Percentiles rank a stretch among this genome's conserved stretches.
These are phyloP conservation scores for Drosophila falleni DNA, from an alignment of 2,888 invertebrate genomes.

Conservation along the genomic window DNA sequence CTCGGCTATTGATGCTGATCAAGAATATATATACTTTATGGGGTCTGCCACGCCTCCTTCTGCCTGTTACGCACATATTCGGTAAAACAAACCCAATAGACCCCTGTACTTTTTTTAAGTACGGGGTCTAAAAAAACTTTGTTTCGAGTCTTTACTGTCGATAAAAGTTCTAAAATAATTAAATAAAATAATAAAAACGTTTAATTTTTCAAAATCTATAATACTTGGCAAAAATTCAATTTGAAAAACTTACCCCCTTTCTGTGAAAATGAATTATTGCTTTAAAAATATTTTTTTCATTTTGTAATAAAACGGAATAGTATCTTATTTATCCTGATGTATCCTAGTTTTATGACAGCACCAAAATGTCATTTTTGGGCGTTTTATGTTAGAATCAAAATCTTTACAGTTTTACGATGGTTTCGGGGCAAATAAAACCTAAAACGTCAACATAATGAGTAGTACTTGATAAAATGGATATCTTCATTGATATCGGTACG, in stretches of 20 bases:
- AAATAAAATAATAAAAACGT: too few species aligned
- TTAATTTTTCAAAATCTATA: too few species aligned
- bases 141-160: too few species aligned
- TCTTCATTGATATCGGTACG: neutral
- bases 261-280: neutral
- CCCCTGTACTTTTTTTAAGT: too few species aligned
- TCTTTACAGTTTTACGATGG: constrained; percentile 2
- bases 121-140: too few species aligned
- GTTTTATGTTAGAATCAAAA: constrained; percentile 6
- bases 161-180: too few species aligned
- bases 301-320: neutral
- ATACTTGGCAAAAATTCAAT: too few species aligned
- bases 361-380: constrained; percentile 4
- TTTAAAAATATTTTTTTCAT: neutral
- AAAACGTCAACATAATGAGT: constrained; percentile 13
- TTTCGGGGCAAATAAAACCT: constrained; percentile 8
- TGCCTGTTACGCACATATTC: too few species aligned
- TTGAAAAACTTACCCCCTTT: neutral
- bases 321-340: neutral
- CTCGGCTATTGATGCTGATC: too few species aligned
- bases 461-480: constrained; percentile 20
- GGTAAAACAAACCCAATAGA: too few species aligned
- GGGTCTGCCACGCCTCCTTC: too few species aligned
- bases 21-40: too few species aligned
- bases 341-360: constrained; percentile 13